Base-by-base conservation (phyloP, 2,113 vertebrate species). In the Suricata suricatta region DNA sequence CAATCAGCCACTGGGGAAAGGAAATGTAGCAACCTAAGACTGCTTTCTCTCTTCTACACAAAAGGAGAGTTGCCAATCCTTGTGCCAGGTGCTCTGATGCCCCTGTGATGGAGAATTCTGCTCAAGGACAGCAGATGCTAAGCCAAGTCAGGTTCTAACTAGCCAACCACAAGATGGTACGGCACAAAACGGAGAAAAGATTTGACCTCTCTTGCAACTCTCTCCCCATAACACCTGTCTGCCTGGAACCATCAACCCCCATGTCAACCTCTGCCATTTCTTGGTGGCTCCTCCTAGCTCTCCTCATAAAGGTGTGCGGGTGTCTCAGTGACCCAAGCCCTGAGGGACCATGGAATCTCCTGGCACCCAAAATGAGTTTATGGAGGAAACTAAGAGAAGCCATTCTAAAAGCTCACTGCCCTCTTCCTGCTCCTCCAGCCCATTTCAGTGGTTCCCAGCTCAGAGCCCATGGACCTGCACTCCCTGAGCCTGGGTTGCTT, bases 11-110 rank as follows among this genome's bases (percentile, higher is more conserved):
- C 41, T 52, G 47, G 27, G 93, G 60, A 54, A 38, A 80, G 90
- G 44, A 14, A 66, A 57, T 0, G 17, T 0, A 69, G n/a, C 54
- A 2, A 64, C 5, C 33, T 74, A 16, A 76, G 41, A 63, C 7
- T 35, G 92, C 90, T 82, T 68, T 93, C 93, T 90, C 74, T 92
- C 76, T 93, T 66, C 72, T 95, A 95, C 83, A 93, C 21, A 88
- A 92, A 97, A 23, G 63, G 80, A 79, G 15, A 19, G 50, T 0
- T 68, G 50, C 52, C 29, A 52, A 11, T 44, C 86, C 79, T 31
- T 44, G 35, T 2, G 9, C 92, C 57, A 41, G 31, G 71, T 63
- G 21, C 33, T 80, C 63, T 16, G 27, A 72, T 1, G 92, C 13
- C 66, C 47, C 4, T 10, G 23, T 72, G 25, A 1, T 31, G 64